Base-by-base conservation (phyloP, 2,888 invertebrate genomes). In the Mythimna ferrago region DNA sequence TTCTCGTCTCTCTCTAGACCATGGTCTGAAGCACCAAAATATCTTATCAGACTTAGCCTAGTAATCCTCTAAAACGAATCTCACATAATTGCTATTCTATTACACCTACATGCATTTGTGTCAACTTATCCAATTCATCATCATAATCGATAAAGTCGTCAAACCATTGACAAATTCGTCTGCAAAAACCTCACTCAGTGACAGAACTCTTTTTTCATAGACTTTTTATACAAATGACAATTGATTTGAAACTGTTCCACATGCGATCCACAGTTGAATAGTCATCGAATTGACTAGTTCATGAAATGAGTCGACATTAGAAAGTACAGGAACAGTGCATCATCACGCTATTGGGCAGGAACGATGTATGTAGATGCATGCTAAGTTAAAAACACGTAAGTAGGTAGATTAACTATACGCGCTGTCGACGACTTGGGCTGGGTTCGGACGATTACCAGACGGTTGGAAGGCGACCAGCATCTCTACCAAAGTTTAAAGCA, bases 311-410 rank as follows among this genome's bases (percentile, higher is more conserved):
- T 11, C 2, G 57, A 21, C 41, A 63, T 57, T 79, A 73, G 77
- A 78, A 78, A 78, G 80, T 75, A 11, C 51, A 73, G 77, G 77
- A 78, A 78, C 60, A n/a, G 6, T 6, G 16, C 41, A 60, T 4
- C 26, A 73, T 73, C 77, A 78, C 77, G 77, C 80, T 67, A 76
- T 0, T 21, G 7, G 4, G 32, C 14, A 51, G 26, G 57, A 53
- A 38, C 78, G n/a, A 35, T 14, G 14, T 16, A 5, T 11, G 21
- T 54, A 54, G 63, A 60, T 60, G 38, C 32, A 21, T 70, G 75
- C 51, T 58, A 44, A 26, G n/a, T 57, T 51, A n/a, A 10, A 26
- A 14, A 48, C 48, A 48, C 48, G 16, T 16, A 48, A 48, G 48
- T 14, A 48, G 48, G 48, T 32, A 32, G 32, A 32, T 32, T 32